Conservation (phyloP, 2,113 vertebrate species). For the Indicator indicator region DNA sequence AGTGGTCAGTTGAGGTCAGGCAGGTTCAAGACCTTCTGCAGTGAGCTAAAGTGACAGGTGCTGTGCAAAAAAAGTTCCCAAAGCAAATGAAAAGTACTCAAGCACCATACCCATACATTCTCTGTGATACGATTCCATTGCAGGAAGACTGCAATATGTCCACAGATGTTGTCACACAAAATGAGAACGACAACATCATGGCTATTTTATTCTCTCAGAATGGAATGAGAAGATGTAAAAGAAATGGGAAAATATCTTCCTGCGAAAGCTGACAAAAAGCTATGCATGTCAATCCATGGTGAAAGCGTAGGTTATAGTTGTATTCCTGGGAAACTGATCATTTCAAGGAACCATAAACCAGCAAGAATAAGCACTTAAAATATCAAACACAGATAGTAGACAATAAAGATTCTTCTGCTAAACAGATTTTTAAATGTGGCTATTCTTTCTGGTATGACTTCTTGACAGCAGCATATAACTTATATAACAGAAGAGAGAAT, state of each 20-base stretch:
- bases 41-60: not conserved
- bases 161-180: not conserved
- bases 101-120: not conserved
- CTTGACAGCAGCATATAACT: not conserved
- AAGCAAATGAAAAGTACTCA: not conserved
- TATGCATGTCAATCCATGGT: not conserved
- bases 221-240: not conserved
- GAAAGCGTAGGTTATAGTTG: not conserved
- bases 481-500: not conserved
- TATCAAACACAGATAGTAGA: not conserved
- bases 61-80: not conserved
- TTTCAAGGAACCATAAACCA: not conserved
- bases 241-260: not conserved
- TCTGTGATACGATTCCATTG: not conserved
- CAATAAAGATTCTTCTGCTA: not conserved
- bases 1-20: not conserved
- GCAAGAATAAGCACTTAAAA: not conserved
- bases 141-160: not conserved
- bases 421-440: not conserved
- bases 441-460: not conserved
- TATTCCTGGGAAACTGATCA: not conserved
- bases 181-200: not conserved
- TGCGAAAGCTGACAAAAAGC: not conserved
- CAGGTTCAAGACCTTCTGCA: not conserved
- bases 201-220: not conserved